phyloP scores from a whole-genome alignment of 1,140 invertebrate species.

The Megathymus violae region DNA sequence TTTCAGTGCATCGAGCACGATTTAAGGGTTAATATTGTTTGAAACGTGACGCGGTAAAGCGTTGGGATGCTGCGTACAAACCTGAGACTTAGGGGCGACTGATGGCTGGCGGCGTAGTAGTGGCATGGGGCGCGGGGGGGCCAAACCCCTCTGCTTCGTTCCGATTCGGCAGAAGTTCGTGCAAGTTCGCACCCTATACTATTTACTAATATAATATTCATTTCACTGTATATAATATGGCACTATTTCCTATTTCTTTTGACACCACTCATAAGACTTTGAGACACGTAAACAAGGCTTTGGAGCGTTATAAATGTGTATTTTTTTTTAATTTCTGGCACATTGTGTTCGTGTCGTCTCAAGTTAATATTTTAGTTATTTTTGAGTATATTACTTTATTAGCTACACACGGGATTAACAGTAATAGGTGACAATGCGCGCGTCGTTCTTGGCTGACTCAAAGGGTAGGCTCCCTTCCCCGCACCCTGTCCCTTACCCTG shows the following conservation, averaged over 20 bases:
- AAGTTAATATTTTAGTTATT: background rate
- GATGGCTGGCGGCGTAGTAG: slow-evolving; percentile 56
- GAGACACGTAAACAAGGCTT: background rate
- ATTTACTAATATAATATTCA: slow-evolving; percentile 31
- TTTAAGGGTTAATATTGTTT: slow-evolving; percentile 44
- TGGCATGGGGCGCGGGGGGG: slow-evolving; percentile 63
- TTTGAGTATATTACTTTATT: background rate
- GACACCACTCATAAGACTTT: slow-evolving; percentile 27
- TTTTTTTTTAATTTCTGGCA: background rate
- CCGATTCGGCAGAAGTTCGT: slow-evolving; percentile 35
- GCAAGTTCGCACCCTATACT: slow-evolving; percentile 43
- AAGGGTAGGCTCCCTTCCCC: slow-evolving; percentile 31
- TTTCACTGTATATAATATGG: slow-evolving; percentile 7
- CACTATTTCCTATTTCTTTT: slow-evolving; percentile 23
- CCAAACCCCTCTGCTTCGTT: slow-evolving; percentile 43
- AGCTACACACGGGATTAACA: slow-evolving; percentile 11
- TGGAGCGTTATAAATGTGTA: background rate
- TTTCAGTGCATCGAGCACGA: slow-evolving; percentile 30
- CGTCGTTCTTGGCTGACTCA: slow-evolving; percentile 44
- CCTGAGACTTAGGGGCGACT: slow-evolving; percentile 78
- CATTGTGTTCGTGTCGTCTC: background rate
- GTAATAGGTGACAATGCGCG: slow-evolving; percentile 45
- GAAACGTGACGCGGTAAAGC: slow-evolving; percentile 47
- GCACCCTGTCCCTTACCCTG: slow-evolving; percentile 23
- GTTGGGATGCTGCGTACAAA: slow-evolving; percentile 73